A percentile compares a stretch with the other conserved stretches of the same genome.
These are phyloP conservation scores for Physella acuta DNA, from an alignment of 1,140 invertebrate species.

Conservation along the genomic window DNA sequence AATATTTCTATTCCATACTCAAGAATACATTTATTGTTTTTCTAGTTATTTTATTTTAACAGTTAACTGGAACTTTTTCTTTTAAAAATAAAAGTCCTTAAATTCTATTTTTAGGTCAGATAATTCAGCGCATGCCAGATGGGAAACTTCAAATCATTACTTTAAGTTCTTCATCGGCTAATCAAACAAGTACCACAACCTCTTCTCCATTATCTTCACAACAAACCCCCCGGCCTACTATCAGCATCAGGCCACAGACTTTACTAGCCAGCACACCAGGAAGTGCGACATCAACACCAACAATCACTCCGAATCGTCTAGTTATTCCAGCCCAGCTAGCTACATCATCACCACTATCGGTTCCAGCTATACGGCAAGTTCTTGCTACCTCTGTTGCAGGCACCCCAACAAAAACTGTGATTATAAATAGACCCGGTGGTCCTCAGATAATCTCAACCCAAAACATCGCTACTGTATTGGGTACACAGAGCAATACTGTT, in stretches of 20 bases:
- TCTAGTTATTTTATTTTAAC: constrained; percentile 2
- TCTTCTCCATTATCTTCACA: constrained; percentile 34
- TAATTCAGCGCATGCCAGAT: constrained; percentile 88
- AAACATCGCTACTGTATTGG: constrained; percentile 13
- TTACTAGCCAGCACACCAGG: constrained; percentile 31
- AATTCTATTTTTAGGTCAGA: constrained; percentile 69
- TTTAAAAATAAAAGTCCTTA: not conserved
- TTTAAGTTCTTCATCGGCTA: constrained; percentile 35
- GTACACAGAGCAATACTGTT: not conserved
- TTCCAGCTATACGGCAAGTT: constrained; percentile 15
- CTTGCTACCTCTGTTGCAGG: constrained; percentile 15
- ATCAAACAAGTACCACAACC: constrained; percentile 29
- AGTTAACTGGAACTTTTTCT: not conserved
- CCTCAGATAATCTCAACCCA: constrained; percentile 22
- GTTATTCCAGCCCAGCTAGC: constrained; percentile 31
- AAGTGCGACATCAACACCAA: constrained; percentile 20
- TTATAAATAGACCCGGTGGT: constrained; percentile 12
- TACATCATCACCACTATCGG: constrained; percentile 10
- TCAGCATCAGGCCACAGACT: constrained; percentile 30
- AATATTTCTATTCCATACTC: not conserved
- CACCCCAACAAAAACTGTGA: constrained; percentile 16
- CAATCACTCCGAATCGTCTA: constrained; percentile 25
- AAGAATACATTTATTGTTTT: not conserved
- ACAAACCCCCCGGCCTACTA: constrained; percentile 24
- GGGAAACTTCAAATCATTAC: constrained; percentile 87